Evolutionary conservation across 2,888 invertebrate species (phyloP).

Genomic region (Gymnoscelis rufifasciata): DNA sequence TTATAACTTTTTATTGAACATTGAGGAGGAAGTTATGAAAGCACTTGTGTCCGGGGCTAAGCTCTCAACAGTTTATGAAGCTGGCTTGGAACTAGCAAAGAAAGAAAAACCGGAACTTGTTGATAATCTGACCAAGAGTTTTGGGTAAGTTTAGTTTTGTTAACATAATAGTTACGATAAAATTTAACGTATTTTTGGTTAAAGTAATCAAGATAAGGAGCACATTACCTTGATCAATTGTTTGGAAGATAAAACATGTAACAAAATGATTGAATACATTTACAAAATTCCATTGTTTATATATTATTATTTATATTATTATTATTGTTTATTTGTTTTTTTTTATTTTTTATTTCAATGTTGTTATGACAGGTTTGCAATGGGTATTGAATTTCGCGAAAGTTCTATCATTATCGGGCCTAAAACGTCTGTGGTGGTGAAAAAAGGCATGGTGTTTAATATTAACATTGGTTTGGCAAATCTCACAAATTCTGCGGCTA

Average conservation of each 20-base stretch:
- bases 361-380: slow-evolving; percentile 95
- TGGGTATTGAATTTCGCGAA: slow-evolving; percentile 99
- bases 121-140: slow-evolving; percentile 95
- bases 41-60: slow-evolving; percentile 89
- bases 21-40: slow-evolving; percentile 95
- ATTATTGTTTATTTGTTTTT: slow-evolving; percentile 25
- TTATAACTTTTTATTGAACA: slow-evolving; percentile 93
- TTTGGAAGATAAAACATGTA: too few relatives aligned
- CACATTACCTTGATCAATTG: background rate
- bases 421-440: slow-evolving; percentile 88
- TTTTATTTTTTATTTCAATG: too few relatives aligned
- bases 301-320: background rate
- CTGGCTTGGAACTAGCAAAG: slow-evolving; percentile 88
- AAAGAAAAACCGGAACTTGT: slow-evolving; percentile 90
- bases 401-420: slow-evolving; percentile 94
- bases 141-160: slow-evolving; percentile 80
- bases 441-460: slow-evolving; percentile 98
- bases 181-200: too few relatives aligned
- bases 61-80: slow-evolving; percentile 92
- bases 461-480: slow-evolving; percentile 94
- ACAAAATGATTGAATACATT: too few relatives aligned
- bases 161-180: too few relatives aligned
- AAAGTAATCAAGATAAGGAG: too few relatives aligned
- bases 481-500: slow-evolving; percentile 88
- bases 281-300: background rate